Evolutionary conservation across 2,113 vertebrate species (phyloP).

Genomic region (Capreolus pygargus): DNA sequence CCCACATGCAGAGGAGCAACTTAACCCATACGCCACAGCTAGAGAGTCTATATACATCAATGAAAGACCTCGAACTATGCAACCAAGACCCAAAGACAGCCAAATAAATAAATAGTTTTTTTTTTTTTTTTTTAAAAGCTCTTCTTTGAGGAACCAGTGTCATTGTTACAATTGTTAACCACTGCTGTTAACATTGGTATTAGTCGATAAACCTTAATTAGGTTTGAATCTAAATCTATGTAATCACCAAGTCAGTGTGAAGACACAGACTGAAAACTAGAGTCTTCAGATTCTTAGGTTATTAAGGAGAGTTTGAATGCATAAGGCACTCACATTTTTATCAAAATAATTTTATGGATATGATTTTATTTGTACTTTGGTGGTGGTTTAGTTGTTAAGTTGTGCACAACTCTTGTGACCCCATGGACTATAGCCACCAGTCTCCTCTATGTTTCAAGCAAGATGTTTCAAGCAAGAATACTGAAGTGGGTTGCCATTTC

Average conservation of each 20-base stretch:
- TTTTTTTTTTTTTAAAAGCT: background rate
- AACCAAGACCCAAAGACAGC: background rate
- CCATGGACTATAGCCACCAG: background rate
- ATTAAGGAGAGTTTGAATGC: background rate
- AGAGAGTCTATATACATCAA: background rate
- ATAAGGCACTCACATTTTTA: background rate
- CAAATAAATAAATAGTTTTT: background rate
- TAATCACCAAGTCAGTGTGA: background rate
- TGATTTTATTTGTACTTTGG: background rate
- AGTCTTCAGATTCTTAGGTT: background rate
- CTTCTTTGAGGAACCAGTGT: background rate
- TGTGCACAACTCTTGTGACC: background rate
- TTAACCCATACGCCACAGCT: background rate
- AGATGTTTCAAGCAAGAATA: background rate
- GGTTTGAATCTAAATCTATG: background rate
- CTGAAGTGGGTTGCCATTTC: background rate
- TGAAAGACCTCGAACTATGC: background rate
- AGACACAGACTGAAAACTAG: background rate
- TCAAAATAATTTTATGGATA: background rate
- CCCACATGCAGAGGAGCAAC: background rate
- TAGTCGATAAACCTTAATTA: background rate
- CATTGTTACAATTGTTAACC: background rate
- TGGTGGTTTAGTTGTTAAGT: background rate
- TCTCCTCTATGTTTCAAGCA: background rate
- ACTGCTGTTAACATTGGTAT: background rate